Base-by-base conservation (phyloP, 2,113 vertebrate species). In the Mirza zaza region DNA sequence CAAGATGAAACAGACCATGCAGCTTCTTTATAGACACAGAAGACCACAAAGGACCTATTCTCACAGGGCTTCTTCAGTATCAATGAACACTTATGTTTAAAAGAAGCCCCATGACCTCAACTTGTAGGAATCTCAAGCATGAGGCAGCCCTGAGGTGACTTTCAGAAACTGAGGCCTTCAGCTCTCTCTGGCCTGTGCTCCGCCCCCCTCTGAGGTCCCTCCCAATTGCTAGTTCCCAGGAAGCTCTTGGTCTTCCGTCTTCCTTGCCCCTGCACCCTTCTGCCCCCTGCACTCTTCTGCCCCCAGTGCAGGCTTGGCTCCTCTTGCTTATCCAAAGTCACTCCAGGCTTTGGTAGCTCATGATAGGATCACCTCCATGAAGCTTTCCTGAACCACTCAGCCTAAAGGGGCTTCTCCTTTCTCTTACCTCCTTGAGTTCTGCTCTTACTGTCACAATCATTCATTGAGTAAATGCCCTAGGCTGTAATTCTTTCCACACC, bases 1-100 rank as follows among this genome's bases (percentile, higher is more conserved):
- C 50, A 36, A 75, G 70, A 87, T 85, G 68, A 61, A 81, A 89
- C 0, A 6, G 83, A 96, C 63, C 83, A 73, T 27, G 61, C 36
- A 48, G 70, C 65, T 94, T 94, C 50, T 0, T 65, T 96, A 65
- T 6, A 96, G 85, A 57, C 45, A 91, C 7, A 67, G 63, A 73
- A 87, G 92, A 80, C 17, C n/a, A 97, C 5, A 97, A 93, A 96
- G 91, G 88, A 63, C 86, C 73, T 0, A 0, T 93, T 97, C 95
- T 97, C 89, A 95, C 27, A 34, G 45, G 70, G 59, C 59, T 68
- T 52, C 0, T 83, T 82, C 29, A 91, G 61, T 59, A 63, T 17
- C 92, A 90, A 84, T 0, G 8, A 39, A 25, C 20, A 50, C 79
- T 83, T 59, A 55, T 0, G 13, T 61, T 81, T 52, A 68, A 81